These are phyloP conservation scores for Calvadosia cruxmelitensis DNA, from an alignment of 30 jellyfish, hydroid and myxozoan species.

Conservation along the genomic window DNA sequence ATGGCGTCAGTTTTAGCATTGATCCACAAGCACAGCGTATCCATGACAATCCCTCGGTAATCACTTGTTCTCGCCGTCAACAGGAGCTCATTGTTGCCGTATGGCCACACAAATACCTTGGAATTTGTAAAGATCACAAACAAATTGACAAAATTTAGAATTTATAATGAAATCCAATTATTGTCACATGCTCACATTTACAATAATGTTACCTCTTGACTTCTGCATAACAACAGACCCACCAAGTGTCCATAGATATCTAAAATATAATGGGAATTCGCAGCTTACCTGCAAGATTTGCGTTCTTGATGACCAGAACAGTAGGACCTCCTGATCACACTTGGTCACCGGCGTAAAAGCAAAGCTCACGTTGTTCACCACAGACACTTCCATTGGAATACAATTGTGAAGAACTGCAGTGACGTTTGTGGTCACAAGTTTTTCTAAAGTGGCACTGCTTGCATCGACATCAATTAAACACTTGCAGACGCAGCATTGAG, in stretches of 20 bases:
- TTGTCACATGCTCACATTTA: background rate
- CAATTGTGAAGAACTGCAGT: slow-evolving; percentile 71
- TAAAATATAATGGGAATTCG: background rate
- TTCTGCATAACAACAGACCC: slow-evolving; percentile 12
- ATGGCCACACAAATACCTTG: slow-evolving; percentile 42
- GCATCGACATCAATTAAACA: slow-evolving; percentile 15
- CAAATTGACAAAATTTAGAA: no score
- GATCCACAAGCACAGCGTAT: slow-evolving; percentile 74
- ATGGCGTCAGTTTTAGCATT: slow-evolving; percentile 31
- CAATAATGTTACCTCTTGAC: slow-evolving; percentile 36
- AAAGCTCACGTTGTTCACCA: slow-evolving; percentile 24
- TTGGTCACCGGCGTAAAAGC: slow-evolving; percentile 41
- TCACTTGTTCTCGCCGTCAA: slow-evolving; percentile 44
- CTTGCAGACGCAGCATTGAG: slow-evolving; percentile 87
- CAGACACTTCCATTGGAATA: slow-evolving; percentile 60
- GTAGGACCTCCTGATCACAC: slow-evolving; percentile 44
- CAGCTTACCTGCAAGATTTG: slow-evolving; percentile 45
- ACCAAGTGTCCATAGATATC: background rate
- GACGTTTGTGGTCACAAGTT: slow-evolving; percentile 11
- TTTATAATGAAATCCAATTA: background rate
- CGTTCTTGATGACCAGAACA: slow-evolving; percentile 60
- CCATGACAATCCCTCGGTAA: slow-evolving; percentile 69
- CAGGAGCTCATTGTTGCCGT: slow-evolving; percentile 3
- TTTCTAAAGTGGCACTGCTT: no score
- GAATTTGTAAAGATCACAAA: no score